Evolutionary conservation across 2,113 vertebrate genomes (phyloP).

Genomic region (Anoura caudifer): DNA sequence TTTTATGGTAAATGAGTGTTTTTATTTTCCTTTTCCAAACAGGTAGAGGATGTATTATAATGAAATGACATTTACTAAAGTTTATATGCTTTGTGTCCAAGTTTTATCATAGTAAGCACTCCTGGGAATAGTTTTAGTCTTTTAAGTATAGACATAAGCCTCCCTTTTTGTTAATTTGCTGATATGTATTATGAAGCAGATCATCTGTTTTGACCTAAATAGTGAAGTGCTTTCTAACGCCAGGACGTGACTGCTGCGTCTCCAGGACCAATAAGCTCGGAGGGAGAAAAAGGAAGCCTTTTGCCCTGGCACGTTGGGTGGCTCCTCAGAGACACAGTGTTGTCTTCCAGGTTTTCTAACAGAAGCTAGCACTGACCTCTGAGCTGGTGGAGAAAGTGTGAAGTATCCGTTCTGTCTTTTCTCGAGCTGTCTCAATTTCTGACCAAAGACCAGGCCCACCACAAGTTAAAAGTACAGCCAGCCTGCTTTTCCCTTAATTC

Average conservation of each 20-base stretch:
- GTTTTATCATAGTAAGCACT: constrained; percentile 14
- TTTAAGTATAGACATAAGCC: not conserved
- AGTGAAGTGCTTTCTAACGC: not conserved
- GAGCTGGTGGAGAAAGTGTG: not conserved
- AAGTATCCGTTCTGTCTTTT: not conserved
- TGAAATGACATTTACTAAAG: not conserved
- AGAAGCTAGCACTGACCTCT: not conserved
- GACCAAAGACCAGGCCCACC: not conserved
- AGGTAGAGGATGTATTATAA: not conserved
- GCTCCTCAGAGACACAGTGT: not conserved
- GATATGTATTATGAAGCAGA: not conserved
- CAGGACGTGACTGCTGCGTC: not conserved
- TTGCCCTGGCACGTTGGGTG: not conserved
- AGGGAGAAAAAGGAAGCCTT: not conserved
- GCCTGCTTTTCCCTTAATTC: not conserved
- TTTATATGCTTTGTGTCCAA: not conserved
- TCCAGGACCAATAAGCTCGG: not conserved
- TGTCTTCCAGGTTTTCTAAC: not conserved
- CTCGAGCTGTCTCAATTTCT: constrained; percentile 2
- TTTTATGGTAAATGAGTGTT: not conserved
- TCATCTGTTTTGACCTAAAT: constrained; percentile 29
- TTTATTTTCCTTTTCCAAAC: not conserved
- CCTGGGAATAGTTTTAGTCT: not conserved
- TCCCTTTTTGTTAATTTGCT: constrained; percentile 20
- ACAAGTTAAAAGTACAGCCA: not conserved